Percentiles rank a stretch among this genome's conserved stretches.
Evolutionary conservation across 2,797 vertebrate genomes (phyloP).

Genomic region (Hyperoplus immaculatus): DNA sequence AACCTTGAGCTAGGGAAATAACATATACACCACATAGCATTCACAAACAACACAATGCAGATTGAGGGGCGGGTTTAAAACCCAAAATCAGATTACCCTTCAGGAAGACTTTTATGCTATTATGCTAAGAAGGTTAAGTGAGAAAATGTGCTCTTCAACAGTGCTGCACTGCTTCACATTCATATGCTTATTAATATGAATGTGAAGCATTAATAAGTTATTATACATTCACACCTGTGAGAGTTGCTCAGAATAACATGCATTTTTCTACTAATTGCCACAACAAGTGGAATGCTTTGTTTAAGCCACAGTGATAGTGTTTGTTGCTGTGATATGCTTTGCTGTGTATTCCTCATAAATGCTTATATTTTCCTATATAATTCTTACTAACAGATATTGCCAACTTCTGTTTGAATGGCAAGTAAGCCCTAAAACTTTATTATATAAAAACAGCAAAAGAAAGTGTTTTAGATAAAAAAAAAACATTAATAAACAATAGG

Average conservation of each 20-base stretch:
- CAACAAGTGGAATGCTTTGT: background rate
- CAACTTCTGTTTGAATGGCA: background rate
- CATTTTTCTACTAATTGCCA: background rate
- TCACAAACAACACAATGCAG: background rate
- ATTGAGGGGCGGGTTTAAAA: background rate
- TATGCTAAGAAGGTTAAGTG: background rate
- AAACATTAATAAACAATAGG: too few species aligned
- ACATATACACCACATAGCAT: background rate
- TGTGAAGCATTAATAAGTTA: background rate
- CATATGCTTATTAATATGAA: background rate
- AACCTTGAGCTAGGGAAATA: slow-evolving; percentile 1
- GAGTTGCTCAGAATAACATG: slow-evolving; percentile 2
- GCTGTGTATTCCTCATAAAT: background rate
- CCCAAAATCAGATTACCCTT: slow-evolving; percentile 18
- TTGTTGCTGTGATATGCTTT: background rate
- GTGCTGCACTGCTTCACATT: background rate
- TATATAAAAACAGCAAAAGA: too few species aligned
- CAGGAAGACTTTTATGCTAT: background rate
- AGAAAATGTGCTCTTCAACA: background rate
- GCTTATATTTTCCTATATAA: background rate
- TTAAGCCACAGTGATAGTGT: background rate
- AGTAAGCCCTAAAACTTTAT: too few species aligned
- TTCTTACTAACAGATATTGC: background rate
- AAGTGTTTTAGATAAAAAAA: too few species aligned
- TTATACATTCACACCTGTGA: slow-evolving; percentile 8